These are phyloP conservation scores for Pogonus chalceus DNA, from an alignment of 1,140 invertebrate species.

Conservation along the genomic window DNA sequence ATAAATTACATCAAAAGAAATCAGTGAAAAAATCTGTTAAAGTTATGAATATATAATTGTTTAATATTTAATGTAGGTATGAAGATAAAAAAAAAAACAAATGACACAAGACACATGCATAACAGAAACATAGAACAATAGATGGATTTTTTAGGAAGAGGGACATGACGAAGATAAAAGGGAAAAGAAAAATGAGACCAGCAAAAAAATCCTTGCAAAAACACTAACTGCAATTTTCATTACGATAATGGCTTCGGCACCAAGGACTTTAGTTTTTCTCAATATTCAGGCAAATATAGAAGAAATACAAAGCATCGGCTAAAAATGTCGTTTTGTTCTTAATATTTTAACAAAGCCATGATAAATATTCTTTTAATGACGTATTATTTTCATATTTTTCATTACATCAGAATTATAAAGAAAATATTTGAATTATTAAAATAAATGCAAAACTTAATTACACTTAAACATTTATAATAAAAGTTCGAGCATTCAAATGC, in stretches of 20 bases:
- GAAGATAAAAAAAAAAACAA: too few species aligned
- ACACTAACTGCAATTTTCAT: background rate
- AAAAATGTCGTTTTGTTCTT: background rate
- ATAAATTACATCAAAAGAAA: too few species aligned
- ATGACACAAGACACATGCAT: too few species aligned
- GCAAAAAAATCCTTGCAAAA: background rate
- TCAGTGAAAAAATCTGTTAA: too few species aligned
- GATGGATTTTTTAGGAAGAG: background rate
- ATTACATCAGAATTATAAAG: background rate
- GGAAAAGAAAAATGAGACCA: background rate
- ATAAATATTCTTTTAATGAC: background rate
- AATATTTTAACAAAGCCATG: background rate
- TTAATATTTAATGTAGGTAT: too few species aligned
- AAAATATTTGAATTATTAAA: background rate
- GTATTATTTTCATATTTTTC: background rate
- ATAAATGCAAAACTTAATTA: too few species aligned
- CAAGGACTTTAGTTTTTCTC: too few species aligned
- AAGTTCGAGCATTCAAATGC: too few species aligned
- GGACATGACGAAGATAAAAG: background rate
- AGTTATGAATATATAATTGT: too few species aligned
- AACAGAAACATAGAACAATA: background rate
- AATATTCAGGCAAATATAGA: too few species aligned
- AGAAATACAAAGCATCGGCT: background rate
- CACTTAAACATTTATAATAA: too few species aligned
- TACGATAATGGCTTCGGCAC: background rate